phyloP scores from a whole-genome alignment of 1,140 invertebrate species.

The Atopsyche davidsoni region DNA sequence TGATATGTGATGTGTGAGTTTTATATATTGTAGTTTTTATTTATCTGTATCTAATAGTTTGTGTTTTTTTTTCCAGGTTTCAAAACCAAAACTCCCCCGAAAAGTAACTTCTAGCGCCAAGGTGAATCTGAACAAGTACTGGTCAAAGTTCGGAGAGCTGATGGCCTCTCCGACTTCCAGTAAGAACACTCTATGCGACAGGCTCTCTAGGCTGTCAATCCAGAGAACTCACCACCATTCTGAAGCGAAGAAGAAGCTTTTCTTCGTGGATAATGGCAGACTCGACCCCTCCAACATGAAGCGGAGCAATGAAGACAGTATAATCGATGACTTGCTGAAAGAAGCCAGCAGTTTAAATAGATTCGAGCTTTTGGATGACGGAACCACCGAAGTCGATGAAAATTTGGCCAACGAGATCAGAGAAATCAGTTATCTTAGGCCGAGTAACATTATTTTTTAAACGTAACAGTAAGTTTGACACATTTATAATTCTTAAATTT shows the following conservation, averaged over 20 bases:
- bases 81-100: constrained; percentile 46
- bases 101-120: constrained; percentile 46
- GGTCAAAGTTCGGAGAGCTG: constrained; percentile 51
- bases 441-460: constrained; percentile 36
- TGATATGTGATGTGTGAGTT: background rate
- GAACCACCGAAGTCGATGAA: constrained; percentile 44
- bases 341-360: constrained; percentile 37
- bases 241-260: constrained; percentile 36
- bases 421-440: constrained; percentile 44
- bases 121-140: constrained; percentile 53
- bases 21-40: background rate
- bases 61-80: constrained; percentile 41
- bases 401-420: constrained; percentile 51
- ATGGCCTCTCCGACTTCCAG: constrained; percentile 40
- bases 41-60: constrained; percentile 4
- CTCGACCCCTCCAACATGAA: constrained; percentile 34
- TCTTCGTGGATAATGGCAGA: constrained; percentile 38
- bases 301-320: background rate
- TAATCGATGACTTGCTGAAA: background rate
- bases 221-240: constrained; percentile 40
- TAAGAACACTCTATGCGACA: constrained; percentile 41
- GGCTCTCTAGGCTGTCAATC: constrained; percentile 38
- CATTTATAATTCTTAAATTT: no score
- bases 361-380: constrained; percentile 39
- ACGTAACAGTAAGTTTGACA: no score